phyloP scores from a whole-genome alignment of 2,888 invertebrate genomes.

The Augiades crinisus region DNA sequence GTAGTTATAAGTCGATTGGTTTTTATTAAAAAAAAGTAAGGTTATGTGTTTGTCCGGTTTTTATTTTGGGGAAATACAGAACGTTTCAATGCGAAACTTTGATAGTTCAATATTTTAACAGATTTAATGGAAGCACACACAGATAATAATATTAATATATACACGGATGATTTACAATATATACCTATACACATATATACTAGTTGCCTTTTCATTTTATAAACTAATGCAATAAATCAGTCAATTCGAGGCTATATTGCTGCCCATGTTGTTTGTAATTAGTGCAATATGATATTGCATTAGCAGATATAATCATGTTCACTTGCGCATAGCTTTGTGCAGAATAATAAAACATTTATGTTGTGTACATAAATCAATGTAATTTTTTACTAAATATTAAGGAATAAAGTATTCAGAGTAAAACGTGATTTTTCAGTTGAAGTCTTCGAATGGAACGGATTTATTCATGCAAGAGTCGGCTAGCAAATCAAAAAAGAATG shows the following conservation, averaged over 20 bases:
- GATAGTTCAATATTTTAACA: not conserved
- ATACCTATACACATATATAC: constrained; percentile 1
- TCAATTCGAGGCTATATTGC: constrained; percentile 33
- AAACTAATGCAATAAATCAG: constrained; percentile 33
- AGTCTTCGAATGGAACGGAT: constrained; percentile 1
- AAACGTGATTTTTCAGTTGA: constrained; percentile 50
- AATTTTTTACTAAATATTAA: constrained; percentile 75
- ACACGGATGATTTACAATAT: constrained; percentile 12
- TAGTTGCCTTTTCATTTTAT: constrained; percentile 20
- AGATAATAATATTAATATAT: constrained; percentile 7
- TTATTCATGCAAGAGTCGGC: constrained; percentile 14
- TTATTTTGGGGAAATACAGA: not conserved
- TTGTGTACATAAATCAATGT: constrained; percentile 74
- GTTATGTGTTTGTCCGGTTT: no score
- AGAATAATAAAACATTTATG: constrained; percentile 46
- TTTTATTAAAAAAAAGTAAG: no score
- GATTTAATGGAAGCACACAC: constrained; percentile 4
- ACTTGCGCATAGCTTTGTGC: constrained; percentile 58
- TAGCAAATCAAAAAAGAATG: constrained; percentile 20
- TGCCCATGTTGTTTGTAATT: constrained; percentile 30
- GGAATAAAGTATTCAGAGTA: constrained; percentile 72
- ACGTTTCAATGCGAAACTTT: not conserved
- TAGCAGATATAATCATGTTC: constrained; percentile 39
- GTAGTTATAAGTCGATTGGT: not conserved
- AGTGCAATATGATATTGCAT: constrained; percentile 30